phyloP scores from a whole-genome alignment of 2,888 invertebrate genomes.

The Suillia variegata region DNA sequence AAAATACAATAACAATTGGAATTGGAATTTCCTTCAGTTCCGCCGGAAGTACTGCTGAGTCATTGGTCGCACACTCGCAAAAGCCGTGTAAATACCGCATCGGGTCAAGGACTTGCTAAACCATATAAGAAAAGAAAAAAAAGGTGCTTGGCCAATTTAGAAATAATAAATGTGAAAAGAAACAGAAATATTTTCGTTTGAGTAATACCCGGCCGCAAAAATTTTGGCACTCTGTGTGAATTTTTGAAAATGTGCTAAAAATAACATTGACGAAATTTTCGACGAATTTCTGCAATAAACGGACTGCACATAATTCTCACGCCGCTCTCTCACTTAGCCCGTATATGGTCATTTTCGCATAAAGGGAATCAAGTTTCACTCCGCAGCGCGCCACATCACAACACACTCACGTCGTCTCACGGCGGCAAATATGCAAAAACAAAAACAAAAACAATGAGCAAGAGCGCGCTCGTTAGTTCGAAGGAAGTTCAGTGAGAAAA shows the following conservation, averaged over 20 bases:
- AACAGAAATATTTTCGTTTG: no score
- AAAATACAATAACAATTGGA: no score
- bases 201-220: no score
- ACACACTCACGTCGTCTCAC: neutral
- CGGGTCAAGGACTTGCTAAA: no score
- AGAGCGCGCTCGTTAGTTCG: conserved; percentile 17
- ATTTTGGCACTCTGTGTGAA: no score
- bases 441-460: conserved; percentile 23
- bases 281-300: neutral
- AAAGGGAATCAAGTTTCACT: conserved; percentile 59
- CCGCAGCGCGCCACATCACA: conserved; percentile 28
- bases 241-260: neutral
- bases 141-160: no score
- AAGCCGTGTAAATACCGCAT: no score
- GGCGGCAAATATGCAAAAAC: neutral
- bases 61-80: no score
- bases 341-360: conserved; percentile 51
- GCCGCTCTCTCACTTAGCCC: conserved; percentile 38
- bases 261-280: neutral
- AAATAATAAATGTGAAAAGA: no score
- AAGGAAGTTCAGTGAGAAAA: neutral
- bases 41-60: no score
- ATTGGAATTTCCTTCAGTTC: no score
- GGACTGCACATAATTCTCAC: conserved; percentile 7
- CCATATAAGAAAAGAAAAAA: no score